These are phyloP conservation scores for Hymenopus coronatus DNA, from an alignment of 2,888 invertebrate species.

Conservation along the genomic window DNA sequence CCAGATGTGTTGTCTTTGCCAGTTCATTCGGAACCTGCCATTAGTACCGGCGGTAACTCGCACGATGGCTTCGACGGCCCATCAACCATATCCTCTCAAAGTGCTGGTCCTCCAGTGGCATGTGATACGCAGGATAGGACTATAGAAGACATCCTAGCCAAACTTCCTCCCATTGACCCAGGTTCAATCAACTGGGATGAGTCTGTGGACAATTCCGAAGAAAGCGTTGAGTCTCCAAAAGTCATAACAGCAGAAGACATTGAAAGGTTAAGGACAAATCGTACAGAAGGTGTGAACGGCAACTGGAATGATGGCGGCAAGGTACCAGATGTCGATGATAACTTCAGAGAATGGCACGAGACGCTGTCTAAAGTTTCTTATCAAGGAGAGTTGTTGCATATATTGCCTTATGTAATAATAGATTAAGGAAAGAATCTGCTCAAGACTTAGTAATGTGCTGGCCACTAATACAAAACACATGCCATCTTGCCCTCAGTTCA, in stretches of 20 bases:
- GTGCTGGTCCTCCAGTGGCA: neutral
- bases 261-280: constrained; percentile 40
- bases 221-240: constrained; percentile 41
- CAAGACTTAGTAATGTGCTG: no score
- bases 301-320: constrained; percentile 48
- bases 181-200: constrained; percentile 54
- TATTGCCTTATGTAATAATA: constrained; percentile 95
- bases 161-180: constrained; percentile 61
- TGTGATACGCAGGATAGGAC: constrained; percentile 22
- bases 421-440: constrained; percentile 58
- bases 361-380: constrained; percentile 70
- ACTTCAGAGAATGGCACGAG: constrained; percentile 90
- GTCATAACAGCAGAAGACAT: constrained; percentile 51
- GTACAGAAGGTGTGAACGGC: constrained; percentile 56
- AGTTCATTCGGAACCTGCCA: neutral
- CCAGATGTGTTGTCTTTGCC: constrained; percentile 14
- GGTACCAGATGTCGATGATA: constrained; percentile 38
- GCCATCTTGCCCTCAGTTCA: no score
- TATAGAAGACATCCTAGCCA: constrained; percentile 60
- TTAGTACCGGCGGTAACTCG: neutral
- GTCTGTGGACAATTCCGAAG: constrained; percentile 40
- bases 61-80: neutral
- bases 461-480: no score
- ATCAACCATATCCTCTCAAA: neutral
- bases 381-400: constrained; percentile 77